Evolutionary conservation across 2,113 vertebrate genomes (phyloP), one percentile per base, ranked within the genome.

Genomic region (Oncorhynchus mykiss): DNA sequence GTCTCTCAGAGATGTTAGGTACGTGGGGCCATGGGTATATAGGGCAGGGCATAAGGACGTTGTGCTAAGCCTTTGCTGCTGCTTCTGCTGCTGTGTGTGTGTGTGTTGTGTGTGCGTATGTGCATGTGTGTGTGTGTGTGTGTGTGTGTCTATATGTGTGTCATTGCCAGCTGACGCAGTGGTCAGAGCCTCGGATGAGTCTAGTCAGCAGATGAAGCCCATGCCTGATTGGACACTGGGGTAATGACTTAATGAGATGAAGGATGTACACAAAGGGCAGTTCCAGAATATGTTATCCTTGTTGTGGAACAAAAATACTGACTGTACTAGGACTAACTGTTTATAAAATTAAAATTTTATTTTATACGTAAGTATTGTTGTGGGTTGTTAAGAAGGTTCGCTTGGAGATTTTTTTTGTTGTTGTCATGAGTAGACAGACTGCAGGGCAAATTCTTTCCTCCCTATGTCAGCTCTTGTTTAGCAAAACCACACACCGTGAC

Each of bases 211-310:
- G 82, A 81, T 49, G 13, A 81, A 65, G 71, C 20, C 73, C 51
- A 81, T 51, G 22, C 27, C 80, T 84, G 81, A 88, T 75, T 89
- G 85, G 88, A 73, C 29, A 12, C 7, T 54, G 12, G 49, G 77
- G 27, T 91, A 91, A 92, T 87, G 73, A 86, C 84, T 88, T 88
- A 88, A 91, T 84, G 82, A 82, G 85, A 90, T 90, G 68, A 89
- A n/a, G 25, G 67, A 67, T 68, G 54, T 57, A 64, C 60, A 79
- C 29, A 77, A 70, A 79, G 64, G 16, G 27, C 13, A 54, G 48
- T 34, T 67, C 39, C 72, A 27, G 45, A n/a, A 65, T 16, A 51
- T 39, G 66, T 73, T 25, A 11, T 62, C 65, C 3, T 4, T 62
- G 7, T 62, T 4, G 24, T 22, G 18, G 4, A 3, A 24, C 22